Base-by-base conservation (phyloP, 1,140 invertebrate genomes). In the Drosophila equinoxialis region DNA sequence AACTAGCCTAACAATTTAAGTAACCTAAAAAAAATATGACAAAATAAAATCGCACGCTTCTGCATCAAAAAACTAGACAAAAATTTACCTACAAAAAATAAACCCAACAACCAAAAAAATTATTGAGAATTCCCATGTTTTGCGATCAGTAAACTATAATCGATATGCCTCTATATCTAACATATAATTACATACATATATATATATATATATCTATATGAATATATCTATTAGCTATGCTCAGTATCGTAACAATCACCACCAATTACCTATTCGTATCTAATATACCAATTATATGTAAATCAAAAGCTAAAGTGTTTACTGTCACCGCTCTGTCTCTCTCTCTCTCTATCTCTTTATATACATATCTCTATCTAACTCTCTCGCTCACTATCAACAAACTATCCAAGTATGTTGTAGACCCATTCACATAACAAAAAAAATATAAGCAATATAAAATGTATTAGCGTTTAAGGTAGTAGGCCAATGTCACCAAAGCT, bases 31-130 rank as follows among this genome's bases (percentile, higher is more conserved):
- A 71, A 80, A 69, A 55, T 71, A 71, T 65, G 74, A 71, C 72
- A 90, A 89, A 75, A 68, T 90, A 91, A 82, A 90, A 90, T 71
- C 85, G 90, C 90, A 91, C 90, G 90, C 90, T 91, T 91, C 83
- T 91, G 90, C 90, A 91, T 91, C 87, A 90, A 81, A 81, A 74
- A 74, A 80, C 71, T 37, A 75, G 71, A 74, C 13, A 68, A 30
- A 30, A 30, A 30, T 3, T 3, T 30, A 42, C 7, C 59, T n/a
- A 65, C 54, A 59, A 48, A 65, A 65, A 55, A 74, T 68, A 73
- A 71, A 35, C 48, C 65, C 71, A 42, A 75, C 60, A 78, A 60
- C 37, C 10, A 58, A 67, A 62, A 67, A 62, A 72, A 63, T 7
- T 41, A 70, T 79, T 83, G 70, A 35, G 68, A 87, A 76, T 71